Percentiles rank a stretch among this genome's conserved stretches.
Conservation (phyloP, 2,888 invertebrate species). For the Aphidoletes aphidimyza region DNA sequence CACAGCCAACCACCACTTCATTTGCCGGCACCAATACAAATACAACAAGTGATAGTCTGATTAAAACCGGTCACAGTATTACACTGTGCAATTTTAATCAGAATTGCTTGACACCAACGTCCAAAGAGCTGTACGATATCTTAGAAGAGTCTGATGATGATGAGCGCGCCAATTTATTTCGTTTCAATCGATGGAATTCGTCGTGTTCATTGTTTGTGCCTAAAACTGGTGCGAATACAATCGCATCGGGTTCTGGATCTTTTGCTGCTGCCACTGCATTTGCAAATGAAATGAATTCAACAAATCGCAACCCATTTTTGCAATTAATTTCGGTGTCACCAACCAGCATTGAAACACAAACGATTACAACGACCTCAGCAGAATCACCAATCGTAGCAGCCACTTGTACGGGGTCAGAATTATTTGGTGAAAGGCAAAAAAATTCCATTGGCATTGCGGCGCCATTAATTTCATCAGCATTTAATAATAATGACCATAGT, state of each 20-base stretch:
- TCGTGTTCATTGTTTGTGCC: conserved; percentile 26
- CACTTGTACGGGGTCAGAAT: neutral
- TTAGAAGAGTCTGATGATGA: conserved; percentile 24
- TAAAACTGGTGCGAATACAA: neutral
- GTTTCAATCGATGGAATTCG: conserved; percentile 29
- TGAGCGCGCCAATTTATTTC: conserved; percentile 14
- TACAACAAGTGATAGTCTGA: neutral
- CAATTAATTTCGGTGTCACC: conserved; percentile 17
- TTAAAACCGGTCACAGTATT: neutral
- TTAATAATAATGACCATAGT: conserved; percentile 33
- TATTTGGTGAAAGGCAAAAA: neutral
- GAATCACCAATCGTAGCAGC: neutral
- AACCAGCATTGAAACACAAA: neutral
- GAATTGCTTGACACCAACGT: neutral
- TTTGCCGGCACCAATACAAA: neutral
- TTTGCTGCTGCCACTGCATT: conserved; percentile 10
- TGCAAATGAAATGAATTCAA: conserved; percentile 24
- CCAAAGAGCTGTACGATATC: neutral
- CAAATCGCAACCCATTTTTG: conserved; percentile 43
- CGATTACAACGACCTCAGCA: conserved; percentile 11
- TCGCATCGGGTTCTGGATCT: neutral
- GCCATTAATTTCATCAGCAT: conserved; percentile 42
- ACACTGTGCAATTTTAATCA: neutral
- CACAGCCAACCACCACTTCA: neutral
- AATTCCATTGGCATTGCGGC: conserved; percentile 41